Evolutionary conservation across 2,888 invertebrate genomes (phyloP).

Genomic region (Graphium colonna): DNA sequence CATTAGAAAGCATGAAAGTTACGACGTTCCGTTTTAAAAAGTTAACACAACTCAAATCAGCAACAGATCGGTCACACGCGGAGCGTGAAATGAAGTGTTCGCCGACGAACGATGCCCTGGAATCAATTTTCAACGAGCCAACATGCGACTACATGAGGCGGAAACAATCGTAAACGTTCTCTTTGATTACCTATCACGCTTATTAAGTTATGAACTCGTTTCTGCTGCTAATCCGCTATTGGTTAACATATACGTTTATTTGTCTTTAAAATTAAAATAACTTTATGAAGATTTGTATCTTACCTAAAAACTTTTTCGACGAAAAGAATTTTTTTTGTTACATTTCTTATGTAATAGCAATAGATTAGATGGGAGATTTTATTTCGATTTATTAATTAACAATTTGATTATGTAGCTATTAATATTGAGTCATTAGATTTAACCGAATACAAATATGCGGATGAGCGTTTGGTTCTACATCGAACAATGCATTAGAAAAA

Average conservation of each 20-base stretch:
- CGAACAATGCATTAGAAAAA: no score
- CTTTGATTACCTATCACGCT: not conserved
- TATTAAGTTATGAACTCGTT: slow-evolving; percentile 1
- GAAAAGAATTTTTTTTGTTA: no score
- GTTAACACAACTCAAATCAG: slow-evolving; percentile 58
- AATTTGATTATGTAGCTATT: no score
- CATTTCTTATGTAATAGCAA: no score
- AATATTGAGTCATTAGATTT: no score
- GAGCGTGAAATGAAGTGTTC: slow-evolving; percentile 67
- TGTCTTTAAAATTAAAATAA: not conserved
- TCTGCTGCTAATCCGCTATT: not conserved
- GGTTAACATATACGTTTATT: not conserved
- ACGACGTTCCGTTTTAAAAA: slow-evolving; percentile 54
- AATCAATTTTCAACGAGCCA: slow-evolving; percentile 49
- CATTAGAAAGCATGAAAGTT: slow-evolving; percentile 57
- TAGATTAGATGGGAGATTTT: no score
- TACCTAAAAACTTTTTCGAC: no score
- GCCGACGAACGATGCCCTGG: slow-evolving; percentile 38
- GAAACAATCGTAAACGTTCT: slow-evolving; percentile 17
- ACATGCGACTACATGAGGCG: slow-evolving; percentile 18
- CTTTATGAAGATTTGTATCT: no score
- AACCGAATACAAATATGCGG: no score
- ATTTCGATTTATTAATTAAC: no score
- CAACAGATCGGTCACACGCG: slow-evolving; percentile 56
- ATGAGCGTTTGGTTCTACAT: no score